phyloP scores from a whole-genome alignment of 2,888 invertebrate species.

The Frankliniella intonsa region DNA sequence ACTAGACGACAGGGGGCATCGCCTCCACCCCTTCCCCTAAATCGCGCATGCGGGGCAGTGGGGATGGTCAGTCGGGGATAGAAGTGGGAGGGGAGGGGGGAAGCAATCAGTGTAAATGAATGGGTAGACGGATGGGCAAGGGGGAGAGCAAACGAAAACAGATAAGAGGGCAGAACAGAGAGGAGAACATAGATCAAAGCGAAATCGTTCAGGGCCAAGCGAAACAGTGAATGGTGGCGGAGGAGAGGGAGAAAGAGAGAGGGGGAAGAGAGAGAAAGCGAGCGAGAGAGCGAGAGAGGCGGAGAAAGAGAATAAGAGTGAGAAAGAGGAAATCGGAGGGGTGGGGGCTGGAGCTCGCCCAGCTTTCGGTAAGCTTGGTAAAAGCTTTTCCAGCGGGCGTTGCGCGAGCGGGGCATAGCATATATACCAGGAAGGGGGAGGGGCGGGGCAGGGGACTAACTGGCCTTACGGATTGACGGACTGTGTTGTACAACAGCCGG shows the following conservation, averaged over 20 bases:
- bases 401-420: neutral
- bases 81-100: neutral
- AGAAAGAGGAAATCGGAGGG: too few species aligned
- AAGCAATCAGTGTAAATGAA: constrained; percentile 27
- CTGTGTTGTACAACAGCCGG: too few species aligned
- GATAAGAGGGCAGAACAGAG: constrained; percentile 20
- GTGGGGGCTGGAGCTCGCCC: neutral
- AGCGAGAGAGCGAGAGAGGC: neutral
- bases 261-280: neutral
- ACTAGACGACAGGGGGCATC: too few species aligned
- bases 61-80: too few species aligned
- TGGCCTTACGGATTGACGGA: too few species aligned
- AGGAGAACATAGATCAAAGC: constrained; percentile 26
- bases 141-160: constrained; percentile 16
- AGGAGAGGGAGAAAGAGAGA: neutral
- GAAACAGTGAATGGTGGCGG: constrained; percentile 7
- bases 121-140: neutral
- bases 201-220: constrained; percentile 24
- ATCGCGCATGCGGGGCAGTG: too few species aligned
- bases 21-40: too few species aligned
- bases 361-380: neutral
- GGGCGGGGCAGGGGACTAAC: neutral
- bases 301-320: too few species aligned
- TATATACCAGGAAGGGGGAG: neutral
- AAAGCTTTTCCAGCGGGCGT: neutral